Evolutionary conservation across 2,797 vertebrate species (phyloP).

Genomic region (Botia kubotai): DNA sequence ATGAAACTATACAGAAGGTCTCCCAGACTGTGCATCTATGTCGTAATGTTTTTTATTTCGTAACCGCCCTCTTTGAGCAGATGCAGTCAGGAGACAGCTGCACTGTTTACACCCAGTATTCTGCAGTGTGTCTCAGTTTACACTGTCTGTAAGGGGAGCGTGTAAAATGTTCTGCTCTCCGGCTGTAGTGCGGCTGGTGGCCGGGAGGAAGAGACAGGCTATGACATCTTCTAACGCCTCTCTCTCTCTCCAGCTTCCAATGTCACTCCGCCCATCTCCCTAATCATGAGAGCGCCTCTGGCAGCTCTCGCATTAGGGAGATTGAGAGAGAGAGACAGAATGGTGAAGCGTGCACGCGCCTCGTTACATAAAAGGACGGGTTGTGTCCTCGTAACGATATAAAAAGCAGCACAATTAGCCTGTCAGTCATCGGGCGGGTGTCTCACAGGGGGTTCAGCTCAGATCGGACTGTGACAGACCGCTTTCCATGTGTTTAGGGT

Average conservation of each 20-base stretch:
- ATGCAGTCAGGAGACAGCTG: neutral
- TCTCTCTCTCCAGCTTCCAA: slow-evolving; percentile 69
- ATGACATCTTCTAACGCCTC: slow-evolving; percentile 63
- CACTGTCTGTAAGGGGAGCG: slow-evolving; percentile 8
- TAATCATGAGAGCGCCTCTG: slow-evolving; percentile 65
- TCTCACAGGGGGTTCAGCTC: slow-evolving; percentile 52
- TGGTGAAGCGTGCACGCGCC: slow-evolving; percentile 23
- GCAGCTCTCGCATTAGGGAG: slow-evolving; percentile 43
- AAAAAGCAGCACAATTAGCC: slow-evolving; percentile 81
- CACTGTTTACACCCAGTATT: neutral
- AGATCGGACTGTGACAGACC: slow-evolving; percentile 22
- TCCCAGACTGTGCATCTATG: neutral
- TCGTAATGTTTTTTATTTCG: neutral
- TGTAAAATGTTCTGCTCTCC: slow-evolving; percentile 35
- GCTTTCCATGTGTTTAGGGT: slow-evolving; percentile 14
- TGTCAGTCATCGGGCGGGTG: slow-evolving; percentile 74
- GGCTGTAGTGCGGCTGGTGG: slow-evolving; percentile 19
- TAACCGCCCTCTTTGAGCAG: neutral
- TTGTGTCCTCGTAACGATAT: slow-evolving; percentile 72
- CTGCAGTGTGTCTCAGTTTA: slow-evolving; percentile 10
- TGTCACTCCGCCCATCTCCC: slow-evolving; percentile 76
- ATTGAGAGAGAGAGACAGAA: slow-evolving; percentile 57
- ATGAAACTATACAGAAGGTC: neutral
- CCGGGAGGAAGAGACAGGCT: slow-evolving; percentile 31
- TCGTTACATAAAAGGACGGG: slow-evolving; percentile 69